Evolutionary conservation across 2,113 vertebrate species (phyloP), one percentile per base, ranked within the genome.

Genomic region (Patagioenas fasciata): DNA sequence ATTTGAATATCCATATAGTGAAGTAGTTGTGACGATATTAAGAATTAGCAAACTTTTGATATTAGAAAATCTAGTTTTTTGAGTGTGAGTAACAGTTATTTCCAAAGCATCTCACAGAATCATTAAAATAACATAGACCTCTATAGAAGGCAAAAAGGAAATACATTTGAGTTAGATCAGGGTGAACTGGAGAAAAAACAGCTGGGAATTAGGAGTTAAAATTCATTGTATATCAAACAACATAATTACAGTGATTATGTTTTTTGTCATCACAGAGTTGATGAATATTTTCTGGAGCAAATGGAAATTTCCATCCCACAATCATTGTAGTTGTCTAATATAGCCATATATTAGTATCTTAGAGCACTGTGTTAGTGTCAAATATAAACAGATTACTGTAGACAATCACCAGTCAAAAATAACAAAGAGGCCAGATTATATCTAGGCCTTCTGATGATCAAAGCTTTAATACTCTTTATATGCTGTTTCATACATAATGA

Each of bases 401-500:
- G 91, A 94, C 85, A 90, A 75, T 80, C 70, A 70, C 62, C 78
- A 96, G 54, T 50, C 69, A 81, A 93, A 96, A 90, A 58, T 91
- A 97, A 92, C 71, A 95, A 93, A 93, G 92, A 88, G 53, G 50
- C 67, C 56, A 89, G 85, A 96, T 95, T 74, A 89, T 54, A 96
- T 95, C 80, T 79, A 77, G 62, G 89, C 50, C 66, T 87, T 89
- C 93, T 93, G 87, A 95, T 95, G 88, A 96, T 93, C 93, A 96
- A 93, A 96, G 94, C 71, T 95, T 97, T 89, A 97, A 62, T 94
- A 67, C 4, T 40, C 69, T 94, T 95, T 91, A 90, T 95, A 40
- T 70, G 32, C 78, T 86, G 16, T 85, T 97, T 97, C 93, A 95
- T 97, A 96, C 97, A 96, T 96, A 97, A 96, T 96, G 84, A 95